These are phyloP conservation scores for Serilophus lunatus DNA, from an alignment of 2,113 vertebrate genomes.

Conservation along the genomic window DNA sequence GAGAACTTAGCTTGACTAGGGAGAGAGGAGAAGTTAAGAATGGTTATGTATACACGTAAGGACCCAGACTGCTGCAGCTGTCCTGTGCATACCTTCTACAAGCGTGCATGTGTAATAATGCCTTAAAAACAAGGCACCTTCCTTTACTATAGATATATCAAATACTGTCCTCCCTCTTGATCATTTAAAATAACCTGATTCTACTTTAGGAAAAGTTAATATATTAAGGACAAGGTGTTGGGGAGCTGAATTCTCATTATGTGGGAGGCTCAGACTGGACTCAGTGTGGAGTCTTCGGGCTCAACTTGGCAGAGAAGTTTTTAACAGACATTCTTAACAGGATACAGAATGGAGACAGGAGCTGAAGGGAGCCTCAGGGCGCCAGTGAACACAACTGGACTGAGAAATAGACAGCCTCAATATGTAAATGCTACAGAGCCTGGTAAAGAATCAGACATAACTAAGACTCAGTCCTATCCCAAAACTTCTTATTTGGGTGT, in stretches of 20 bases:
- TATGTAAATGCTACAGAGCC: not conserved
- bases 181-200: not conserved
- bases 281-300: not conserved
- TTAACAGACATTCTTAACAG: not conserved
- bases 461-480: not conserved
- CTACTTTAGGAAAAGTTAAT: not conserved
- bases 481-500: not conserved
- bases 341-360: not conserved
- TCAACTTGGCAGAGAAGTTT: not conserved
- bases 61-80: not conserved
- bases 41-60: not conserved
- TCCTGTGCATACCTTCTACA: not conserved
- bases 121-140: not conserved
- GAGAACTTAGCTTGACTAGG: not conserved
- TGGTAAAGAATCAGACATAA: not conserved
- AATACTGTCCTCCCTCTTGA: not conserved
- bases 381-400: not conserved
- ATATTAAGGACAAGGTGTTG: not conserved
- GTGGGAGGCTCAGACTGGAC: not conserved
- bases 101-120: not conserved
- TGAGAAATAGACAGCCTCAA: not conserved
- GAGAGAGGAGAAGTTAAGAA: not conserved
- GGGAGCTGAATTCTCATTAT: not conserved
- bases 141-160: not conserved
- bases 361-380: not conserved